phyloP scores from a whole-genome alignment of 2,888 invertebrate genomes.

The Diarsia dahlii region DNA sequence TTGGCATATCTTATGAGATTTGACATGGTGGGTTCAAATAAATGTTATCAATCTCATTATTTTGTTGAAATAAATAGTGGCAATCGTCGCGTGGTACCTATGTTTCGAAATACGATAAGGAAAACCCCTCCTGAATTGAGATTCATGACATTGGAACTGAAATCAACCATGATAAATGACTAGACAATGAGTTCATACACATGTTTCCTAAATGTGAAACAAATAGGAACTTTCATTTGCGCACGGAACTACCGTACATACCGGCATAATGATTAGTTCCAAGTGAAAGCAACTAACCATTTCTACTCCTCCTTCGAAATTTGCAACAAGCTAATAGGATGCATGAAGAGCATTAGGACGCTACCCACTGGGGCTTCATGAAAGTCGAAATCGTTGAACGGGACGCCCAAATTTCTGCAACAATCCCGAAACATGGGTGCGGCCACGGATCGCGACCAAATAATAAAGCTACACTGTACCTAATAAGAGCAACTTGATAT shows the following conservation, averaged over 20 bases:
- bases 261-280: slow-evolving; percentile 83
- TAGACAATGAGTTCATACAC: slow-evolving; percentile 61
- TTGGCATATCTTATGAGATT: slow-evolving; percentile 15
- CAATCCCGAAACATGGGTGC: slow-evolving; percentile 82
- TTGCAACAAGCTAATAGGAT: slow-evolving; percentile 45
- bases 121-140: slow-evolving; percentile 36
- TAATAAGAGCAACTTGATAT: slow-evolving; percentile 99
- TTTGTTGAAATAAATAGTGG: slow-evolving; percentile 15
- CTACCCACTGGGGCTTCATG: slow-evolving; percentile 49
- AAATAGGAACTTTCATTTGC: slow-evolving; percentile 83
- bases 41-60: slow-evolving; percentile 33
- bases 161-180: slow-evolving; percentile 52
- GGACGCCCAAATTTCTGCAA: slow-evolving; percentile 62
- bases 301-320: slow-evolving; percentile 45
- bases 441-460: slow-evolving; percentile 73
- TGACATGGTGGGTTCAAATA: slow-evolving; percentile 24
- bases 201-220: slow-evolving; percentile 74
- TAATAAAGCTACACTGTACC: slow-evolving; percentile 92
- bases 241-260: slow-evolving; percentile 81
- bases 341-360: slow-evolving; percentile 46
- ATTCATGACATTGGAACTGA: slow-evolving; percentile 48
- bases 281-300: slow-evolving; percentile 80
- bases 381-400: slow-evolving; percentile 50
- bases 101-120: slow-evolving; percentile 56
- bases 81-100: slow-evolving; percentile 5